phyloP scores from a whole-genome alignment of 2,888 invertebrate species.

The Invenusta paracnida region DNA sequence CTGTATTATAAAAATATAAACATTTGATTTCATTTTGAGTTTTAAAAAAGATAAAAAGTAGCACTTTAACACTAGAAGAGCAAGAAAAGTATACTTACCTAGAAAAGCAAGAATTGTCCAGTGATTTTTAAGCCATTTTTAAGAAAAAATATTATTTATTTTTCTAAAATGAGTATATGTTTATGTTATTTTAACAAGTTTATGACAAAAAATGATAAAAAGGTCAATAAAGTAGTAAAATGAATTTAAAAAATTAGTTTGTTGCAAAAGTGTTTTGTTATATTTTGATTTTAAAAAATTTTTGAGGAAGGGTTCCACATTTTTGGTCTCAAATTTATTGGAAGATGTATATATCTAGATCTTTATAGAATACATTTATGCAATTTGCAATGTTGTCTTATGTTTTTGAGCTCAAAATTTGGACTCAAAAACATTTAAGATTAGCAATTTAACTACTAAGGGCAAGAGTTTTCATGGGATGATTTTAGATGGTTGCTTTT shows the following conservation, averaged over 20 bases:
- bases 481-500: background rate
- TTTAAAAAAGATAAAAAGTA: too few species aligned
- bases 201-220: background rate
- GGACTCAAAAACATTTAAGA: constrained; percentile 1
- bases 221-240: background rate
- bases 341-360: too few species aligned
- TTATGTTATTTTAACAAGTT: too few species aligned
- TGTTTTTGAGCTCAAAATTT: background rate
- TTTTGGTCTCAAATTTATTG: background rate
- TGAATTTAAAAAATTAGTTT: background rate
- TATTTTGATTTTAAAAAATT: background rate
- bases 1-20: too few species aligned
- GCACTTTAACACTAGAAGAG: too few species aligned
- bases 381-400: background rate
- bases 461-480: background rate
- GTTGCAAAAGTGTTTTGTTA: background rate
- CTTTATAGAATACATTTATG: background rate
- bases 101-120: too few species aligned
- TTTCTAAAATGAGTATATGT: too few species aligned
- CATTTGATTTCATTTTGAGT: too few species aligned
- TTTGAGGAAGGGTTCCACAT: too few species aligned
- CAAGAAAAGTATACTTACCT: too few species aligned
- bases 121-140: too few species aligned
- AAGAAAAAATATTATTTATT: too few species aligned
- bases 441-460: constrained; percentile 29